A percentile compares a stretch with the other conserved stretches of the same genome.
phyloP scores from a whole-genome alignment of 1,140 invertebrate genomes.

The Ganaspis sp. region DNA sequence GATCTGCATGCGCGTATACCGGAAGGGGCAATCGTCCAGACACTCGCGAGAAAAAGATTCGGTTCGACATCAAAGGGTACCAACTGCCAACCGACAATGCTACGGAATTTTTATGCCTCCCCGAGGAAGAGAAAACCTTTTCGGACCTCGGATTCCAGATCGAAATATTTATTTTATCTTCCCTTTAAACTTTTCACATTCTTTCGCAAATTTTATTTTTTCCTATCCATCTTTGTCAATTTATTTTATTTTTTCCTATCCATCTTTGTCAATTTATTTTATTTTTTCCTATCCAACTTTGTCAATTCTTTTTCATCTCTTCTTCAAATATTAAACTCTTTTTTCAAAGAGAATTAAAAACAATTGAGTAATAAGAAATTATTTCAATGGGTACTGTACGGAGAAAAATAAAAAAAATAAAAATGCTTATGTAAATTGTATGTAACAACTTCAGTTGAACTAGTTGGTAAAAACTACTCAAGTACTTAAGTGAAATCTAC shows the following conservation, averaged over 20 bases:
- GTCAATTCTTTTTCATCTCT: neutral
- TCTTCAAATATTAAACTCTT: too few species aligned
- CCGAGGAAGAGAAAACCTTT: neutral
- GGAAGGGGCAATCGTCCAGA: conserved; percentile 41
- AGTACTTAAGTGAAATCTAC: too few species aligned
- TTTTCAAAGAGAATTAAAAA: too few species aligned
- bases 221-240: neutral
- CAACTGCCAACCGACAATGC: neutral
- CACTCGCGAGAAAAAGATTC: conserved; percentile 36
- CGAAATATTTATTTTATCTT: conserved; percentile 29
- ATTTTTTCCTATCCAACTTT: neutral
- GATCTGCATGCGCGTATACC: conserved; percentile 62
- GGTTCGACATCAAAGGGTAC: conserved; percentile 28
- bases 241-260: neutral
- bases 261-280: neutral
- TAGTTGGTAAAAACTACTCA: too few species aligned
- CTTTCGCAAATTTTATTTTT: neutral
- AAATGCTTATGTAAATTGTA: too few species aligned
- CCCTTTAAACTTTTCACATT: conserved; percentile 2
- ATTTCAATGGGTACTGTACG: too few species aligned
- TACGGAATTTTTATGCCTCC: conserved; percentile 26
- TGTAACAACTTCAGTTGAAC: too few species aligned
- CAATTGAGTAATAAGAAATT: too few species aligned
- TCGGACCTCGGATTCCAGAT: conserved; percentile 3
- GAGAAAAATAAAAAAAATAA: too few species aligned